phyloP scores from a whole-genome alignment of 1,140 invertebrate species.

The Steinernema feltiae region DNA sequence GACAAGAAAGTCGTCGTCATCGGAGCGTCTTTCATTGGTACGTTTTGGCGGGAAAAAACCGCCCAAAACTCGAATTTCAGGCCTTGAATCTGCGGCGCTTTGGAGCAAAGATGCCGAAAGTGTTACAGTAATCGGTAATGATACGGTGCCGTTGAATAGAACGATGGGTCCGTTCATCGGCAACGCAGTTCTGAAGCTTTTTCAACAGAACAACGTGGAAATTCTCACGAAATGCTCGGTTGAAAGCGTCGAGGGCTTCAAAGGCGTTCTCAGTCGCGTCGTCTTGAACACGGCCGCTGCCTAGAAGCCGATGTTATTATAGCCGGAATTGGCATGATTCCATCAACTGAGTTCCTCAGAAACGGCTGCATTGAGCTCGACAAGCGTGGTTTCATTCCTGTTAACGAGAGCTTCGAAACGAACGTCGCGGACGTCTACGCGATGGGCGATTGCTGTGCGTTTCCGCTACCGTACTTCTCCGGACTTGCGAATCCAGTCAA shows the following conservation, averaged over 20 bases:
- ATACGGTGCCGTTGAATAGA: background rate
- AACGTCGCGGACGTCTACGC: no score
- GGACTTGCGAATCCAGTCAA: no score
- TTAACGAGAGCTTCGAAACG: no score
- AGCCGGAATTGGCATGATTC: no score
- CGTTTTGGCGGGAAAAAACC: background rate
- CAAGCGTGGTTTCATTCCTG: no score
- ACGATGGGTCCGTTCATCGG: background rate
- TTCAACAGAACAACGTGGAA: background rate
- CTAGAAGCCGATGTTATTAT: no score
- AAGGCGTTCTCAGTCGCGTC: background rate
- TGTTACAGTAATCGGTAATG: background rate
- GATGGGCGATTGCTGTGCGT: no score
- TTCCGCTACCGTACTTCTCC: no score
- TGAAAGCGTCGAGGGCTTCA: background rate
- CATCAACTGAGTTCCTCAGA: no score
- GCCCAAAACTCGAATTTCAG: background rate
- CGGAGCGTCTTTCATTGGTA: background rate
- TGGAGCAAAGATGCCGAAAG: constrained; percentile 1
- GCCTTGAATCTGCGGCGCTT: background rate
- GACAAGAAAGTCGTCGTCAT: background rate
- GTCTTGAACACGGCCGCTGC: background rate
- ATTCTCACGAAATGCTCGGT: background rate
- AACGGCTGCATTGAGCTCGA: no score
- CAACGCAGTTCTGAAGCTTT: background rate